phyloP scores from a whole-genome alignment of 2,888 invertebrate species.

The Dermolepida albohirtum region DNA sequence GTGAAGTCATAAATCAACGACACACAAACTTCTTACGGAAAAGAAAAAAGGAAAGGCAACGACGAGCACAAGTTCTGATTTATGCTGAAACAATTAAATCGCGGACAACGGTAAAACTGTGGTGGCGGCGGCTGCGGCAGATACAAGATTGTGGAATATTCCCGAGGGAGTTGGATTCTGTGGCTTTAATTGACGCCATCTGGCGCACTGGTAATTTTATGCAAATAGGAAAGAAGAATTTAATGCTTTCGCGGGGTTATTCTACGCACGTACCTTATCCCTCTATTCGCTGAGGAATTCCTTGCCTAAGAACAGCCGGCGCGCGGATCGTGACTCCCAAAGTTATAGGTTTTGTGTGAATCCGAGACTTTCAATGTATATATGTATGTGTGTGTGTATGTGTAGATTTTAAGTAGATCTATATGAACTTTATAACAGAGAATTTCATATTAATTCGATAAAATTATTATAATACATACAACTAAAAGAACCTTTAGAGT shows the following conservation, averaged over 20 bases:
- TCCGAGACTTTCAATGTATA: conserved; percentile 6
- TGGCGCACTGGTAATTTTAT: conserved; percentile 53
- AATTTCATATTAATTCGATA: neutral
- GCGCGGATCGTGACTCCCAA: conserved; percentile 62
- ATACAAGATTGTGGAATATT: conserved; percentile 24
- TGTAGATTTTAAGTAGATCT: neutral
- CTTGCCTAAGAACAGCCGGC: conserved; percentile 60
- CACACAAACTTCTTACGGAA: conserved; percentile 43
- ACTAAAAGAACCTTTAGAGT: no score
- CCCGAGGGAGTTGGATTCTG: conserved; percentile 32
- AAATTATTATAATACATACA: no score
- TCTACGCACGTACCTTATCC: conserved; percentile 58
- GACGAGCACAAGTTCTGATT: conserved; percentile 39
- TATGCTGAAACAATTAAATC: conserved; percentile 39
- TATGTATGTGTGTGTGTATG: conserved; percentile 4
- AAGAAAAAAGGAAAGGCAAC: neutral
- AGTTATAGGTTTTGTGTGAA: conserved; percentile 46
- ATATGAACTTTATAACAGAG: neutral
- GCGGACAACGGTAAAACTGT: neutral
- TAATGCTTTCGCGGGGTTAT: conserved; percentile 53
- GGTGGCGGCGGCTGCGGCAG: neutral
- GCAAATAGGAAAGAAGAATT: conserved; percentile 53
- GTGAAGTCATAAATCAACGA: conserved; percentile 50
- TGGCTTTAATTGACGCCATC: conserved; percentile 47
- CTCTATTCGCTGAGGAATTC: conserved; percentile 44